A percentile compares a stretch with the other conserved stretches of the same genome.
Conservation (phyloP, 2,797 vertebrate genomes). For the Cirrhinus molitorella region DNA sequence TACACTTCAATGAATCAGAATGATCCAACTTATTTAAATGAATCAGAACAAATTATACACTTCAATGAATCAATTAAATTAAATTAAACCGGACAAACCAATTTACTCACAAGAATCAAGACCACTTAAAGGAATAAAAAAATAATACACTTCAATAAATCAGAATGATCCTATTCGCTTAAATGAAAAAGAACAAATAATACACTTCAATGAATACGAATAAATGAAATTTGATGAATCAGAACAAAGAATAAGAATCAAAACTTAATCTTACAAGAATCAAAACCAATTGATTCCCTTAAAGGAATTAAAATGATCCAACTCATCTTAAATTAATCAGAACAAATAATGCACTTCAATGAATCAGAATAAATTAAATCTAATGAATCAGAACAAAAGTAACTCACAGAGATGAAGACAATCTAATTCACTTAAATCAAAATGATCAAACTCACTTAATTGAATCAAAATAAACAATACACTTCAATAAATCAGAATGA, state of each 20-base stretch:
- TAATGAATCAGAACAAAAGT: background rate
- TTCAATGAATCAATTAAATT: too few relatives aligned
- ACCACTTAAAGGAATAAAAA: background rate
- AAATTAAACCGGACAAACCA: too few relatives aligned
- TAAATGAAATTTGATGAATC: background rate
- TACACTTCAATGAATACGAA: background rate
- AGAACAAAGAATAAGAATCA: background rate
- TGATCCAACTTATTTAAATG: background rate
- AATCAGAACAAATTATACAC: background rate
- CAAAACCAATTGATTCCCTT: background rate
- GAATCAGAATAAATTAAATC: background rate
- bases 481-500: too few relatives aligned
- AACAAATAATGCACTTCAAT: background rate
- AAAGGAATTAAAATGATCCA: background rate
- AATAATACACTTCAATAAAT: background rate
- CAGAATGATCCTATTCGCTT: background rate
- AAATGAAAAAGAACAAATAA: background rate
- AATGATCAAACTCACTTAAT: too few relatives aligned
- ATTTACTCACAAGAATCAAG: background rate
- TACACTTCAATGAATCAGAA: too few relatives aligned
- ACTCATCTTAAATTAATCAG: background rate
- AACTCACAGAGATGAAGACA: background rate
- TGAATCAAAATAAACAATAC: too few relatives aligned
- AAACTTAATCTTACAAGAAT: background rate
- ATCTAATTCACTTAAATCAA: background rate